These are phyloP conservation scores for Callospermophilus lateralis DNA, from an alignment of 2,113 vertebrate genomes.

Conservation along the genomic window DNA sequence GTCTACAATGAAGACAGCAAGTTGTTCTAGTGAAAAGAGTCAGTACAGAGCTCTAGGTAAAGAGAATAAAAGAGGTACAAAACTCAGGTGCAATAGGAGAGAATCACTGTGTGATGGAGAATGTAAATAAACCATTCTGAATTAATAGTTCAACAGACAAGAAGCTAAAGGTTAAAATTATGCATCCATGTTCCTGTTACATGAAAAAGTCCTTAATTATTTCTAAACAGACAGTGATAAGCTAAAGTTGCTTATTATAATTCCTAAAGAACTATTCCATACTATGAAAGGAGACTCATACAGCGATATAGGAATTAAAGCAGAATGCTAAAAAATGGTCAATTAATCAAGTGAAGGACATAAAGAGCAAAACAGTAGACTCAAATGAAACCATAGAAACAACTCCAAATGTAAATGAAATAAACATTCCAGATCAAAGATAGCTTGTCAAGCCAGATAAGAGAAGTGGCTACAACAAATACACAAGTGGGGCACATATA, in stretches of 20 bases:
- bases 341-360: not conserved
- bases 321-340: not conserved
- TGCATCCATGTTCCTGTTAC: not conserved
- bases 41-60: not conserved
- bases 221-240: not conserved
- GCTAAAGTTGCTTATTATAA: not conserved
- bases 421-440: not conserved
- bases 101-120: not conserved
- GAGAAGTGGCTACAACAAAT: not conserved
- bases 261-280: not conserved
- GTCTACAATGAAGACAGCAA: not conserved
- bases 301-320: not conserved
- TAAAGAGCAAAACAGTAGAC: not conserved
- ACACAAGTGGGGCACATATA: not conserved
- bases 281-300: not conserved
- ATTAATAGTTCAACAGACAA: not conserved
- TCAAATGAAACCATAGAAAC: not conserved
- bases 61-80: not conserved
- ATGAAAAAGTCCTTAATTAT: not conserved
- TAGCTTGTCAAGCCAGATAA: not conserved
- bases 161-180: not conserved
- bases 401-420: not conserved
- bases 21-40: not conserved
- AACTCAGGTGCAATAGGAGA: not conserved
- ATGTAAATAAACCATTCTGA: not conserved